Percentiles rank a stretch among this genome's conserved stretches.
These are phyloP conservation scores for Indri indri DNA, from an alignment of 2,113 vertebrate genomes.

Conservation along the genomic window DNA sequence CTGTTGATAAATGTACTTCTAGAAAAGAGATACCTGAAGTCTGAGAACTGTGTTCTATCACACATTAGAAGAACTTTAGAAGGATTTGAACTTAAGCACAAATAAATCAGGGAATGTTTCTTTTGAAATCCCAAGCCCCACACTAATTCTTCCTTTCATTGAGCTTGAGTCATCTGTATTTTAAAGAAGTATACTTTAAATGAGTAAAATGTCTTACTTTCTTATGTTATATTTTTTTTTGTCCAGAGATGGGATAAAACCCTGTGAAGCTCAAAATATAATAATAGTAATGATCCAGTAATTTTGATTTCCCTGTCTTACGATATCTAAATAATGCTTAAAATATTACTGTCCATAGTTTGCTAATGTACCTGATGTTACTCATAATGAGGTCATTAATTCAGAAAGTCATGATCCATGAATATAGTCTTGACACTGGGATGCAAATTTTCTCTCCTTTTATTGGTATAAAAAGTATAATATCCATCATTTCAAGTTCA, in stretches of 20 bases:
- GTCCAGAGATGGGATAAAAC: too few species aligned
- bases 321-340: conserved; percentile 1
- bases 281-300: too few species aligned
- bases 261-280: too few species aligned
- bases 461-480: background rate
- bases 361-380: background rate
- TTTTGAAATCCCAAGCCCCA: background rate
- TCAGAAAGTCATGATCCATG: background rate
- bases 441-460: background rate
- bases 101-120: background rate
- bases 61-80: background rate
- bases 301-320: background rate
- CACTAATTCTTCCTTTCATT: background rate
- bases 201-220: background rate
- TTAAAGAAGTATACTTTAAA: background rate
- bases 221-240: too few species aligned
- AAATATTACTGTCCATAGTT: background rate
- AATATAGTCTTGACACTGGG: background rate
- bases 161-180: background rate
- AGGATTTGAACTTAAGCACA: background rate
- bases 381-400: background rate
- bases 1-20: background rate
- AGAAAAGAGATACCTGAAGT: background rate
- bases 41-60: background rate
- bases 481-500: background rate